A percentile compares a stretch with the other conserved stretches of the same genome.
These are phyloP conservation scores for Onchidella celtica DNA, from an alignment of 2,888 invertebrate genomes.

Conservation along the genomic window DNA sequence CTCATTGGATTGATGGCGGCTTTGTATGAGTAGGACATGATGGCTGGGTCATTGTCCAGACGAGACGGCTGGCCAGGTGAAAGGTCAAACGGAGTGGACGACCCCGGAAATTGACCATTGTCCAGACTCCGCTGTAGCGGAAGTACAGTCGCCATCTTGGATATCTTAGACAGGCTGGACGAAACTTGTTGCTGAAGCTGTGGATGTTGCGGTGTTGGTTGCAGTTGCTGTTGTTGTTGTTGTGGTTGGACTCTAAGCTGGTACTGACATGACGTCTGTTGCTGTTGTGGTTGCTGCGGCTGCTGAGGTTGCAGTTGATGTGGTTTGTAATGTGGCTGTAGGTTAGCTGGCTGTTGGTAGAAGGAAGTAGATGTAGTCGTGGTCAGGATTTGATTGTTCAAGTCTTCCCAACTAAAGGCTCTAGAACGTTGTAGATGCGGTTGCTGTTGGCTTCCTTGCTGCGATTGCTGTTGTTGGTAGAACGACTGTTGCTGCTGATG, in stretches of 20 bases:
- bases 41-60: slow-evolving; percentile 47
- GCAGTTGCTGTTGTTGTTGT: background rate
- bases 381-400: slow-evolving; percentile 30
- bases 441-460: no score
- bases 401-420: slow-evolving; percentile 31
- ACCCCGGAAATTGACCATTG: slow-evolving; percentile 15
- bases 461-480: slow-evolving; percentile 8
- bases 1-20: slow-evolving; percentile 15
- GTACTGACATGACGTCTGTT: background rate
- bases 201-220: slow-evolving; percentile 8
- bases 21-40: slow-evolving; percentile 47
- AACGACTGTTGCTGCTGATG: slow-evolving; percentile 25
- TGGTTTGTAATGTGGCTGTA: slow-evolving; percentile 17
- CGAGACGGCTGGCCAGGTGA: slow-evolving; percentile 10
- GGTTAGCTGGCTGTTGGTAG: slow-evolving; percentile 10
- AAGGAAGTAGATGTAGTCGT: slow-evolving; percentile 22
- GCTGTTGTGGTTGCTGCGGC: slow-evolving; percentile 11
- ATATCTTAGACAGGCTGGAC: slow-evolving; percentile 22
- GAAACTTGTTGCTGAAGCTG: slow-evolving; percentile 15
- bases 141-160: slow-evolving; percentile 41
- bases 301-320: no score
- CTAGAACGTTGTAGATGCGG: slow-evolving; percentile 4
- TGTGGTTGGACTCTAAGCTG: background rate
- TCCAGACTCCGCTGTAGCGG: slow-evolving; percentile 38
- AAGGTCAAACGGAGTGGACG: slow-evolving; percentile 6